Percentiles rank a stretch among this genome's conserved stretches.
Conservation (phyloP, 2,888 invertebrate genomes). For the Synergus umbraculus region DNA sequence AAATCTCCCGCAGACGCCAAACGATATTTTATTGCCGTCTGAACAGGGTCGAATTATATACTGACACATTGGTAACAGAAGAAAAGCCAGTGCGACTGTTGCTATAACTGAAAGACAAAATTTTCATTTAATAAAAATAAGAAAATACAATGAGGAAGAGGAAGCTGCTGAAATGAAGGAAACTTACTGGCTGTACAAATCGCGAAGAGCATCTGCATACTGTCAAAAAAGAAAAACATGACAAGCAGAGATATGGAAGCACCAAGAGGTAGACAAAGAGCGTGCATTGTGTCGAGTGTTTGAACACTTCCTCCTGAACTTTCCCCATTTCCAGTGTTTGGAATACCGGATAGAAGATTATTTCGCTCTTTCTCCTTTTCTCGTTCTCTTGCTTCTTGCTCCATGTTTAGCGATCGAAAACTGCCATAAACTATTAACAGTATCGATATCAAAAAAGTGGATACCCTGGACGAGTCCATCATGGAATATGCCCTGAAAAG, state of each 20-base stretch:
- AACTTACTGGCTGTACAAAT: constrained; percentile 97
- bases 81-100: constrained; percentile 96
- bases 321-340: constrained; percentile 71
- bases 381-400: constrained; percentile 93
- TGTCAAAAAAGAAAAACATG: constrained; percentile 99
- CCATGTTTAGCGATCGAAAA: constrained; percentile 97
- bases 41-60: constrained; percentile 93
- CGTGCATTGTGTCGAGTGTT: constrained; percentile 97
- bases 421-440: constrained; percentile 98
- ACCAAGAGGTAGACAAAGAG: constrained; percentile 95
- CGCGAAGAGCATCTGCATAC: constrained; percentile 97
- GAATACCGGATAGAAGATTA: constrained; percentile 81
- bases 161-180: constrained; percentile 26
- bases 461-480: constrained; percentile 98
- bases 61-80: constrained; percentile 98
- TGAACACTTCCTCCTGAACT: constrained; percentile 82
- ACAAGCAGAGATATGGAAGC: constrained; percentile 96
- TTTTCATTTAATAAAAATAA: constrained; percentile 7
- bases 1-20: constrained; percentile 95
- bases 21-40: constrained; percentile 90
- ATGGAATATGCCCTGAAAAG: constrained; percentile 91
- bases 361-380: constrained; percentile 87
- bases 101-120: constrained; percentile 87
- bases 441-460: constrained; percentile 98
- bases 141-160: neutral